A percentile compares a stretch with the other conserved stretches of the same genome.
phyloP scores from a whole-genome alignment of 2,113 vertebrate species.

The Chionodraco myersi region DNA sequence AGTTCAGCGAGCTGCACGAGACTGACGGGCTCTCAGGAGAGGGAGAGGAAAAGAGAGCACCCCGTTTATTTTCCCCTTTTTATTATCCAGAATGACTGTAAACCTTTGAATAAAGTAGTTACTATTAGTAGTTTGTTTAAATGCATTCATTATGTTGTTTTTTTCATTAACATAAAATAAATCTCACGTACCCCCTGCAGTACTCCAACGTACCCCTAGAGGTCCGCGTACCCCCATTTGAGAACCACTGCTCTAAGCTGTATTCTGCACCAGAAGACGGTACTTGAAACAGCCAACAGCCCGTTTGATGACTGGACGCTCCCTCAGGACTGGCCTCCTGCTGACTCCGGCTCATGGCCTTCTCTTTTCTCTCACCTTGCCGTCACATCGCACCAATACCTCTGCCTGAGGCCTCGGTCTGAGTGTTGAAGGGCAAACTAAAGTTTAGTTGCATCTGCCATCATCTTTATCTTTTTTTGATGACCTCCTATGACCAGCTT shows the following conservation, averaged over 20 bases:
- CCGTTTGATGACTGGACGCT: slow-evolving; percentile 60
- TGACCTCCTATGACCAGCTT: slow-evolving; percentile 57
- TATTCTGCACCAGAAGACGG: slow-evolving; percentile 42
- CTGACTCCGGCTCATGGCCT: slow-evolving; percentile 52
- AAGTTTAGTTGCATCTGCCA: slow-evolving; percentile 56
- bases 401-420: slow-evolving; percentile 52
- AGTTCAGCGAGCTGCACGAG: too few relatives aligned
- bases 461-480: slow-evolving; percentile 61
- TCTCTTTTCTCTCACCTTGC: slow-evolving; percentile 60
- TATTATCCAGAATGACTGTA: too few relatives aligned
- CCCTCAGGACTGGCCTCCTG: slow-evolving; percentile 54
- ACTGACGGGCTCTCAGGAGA: too few relatives aligned
- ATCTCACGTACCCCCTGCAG: too few relatives aligned
- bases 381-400: slow-evolving; percentile 42
- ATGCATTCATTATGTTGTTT: too few relatives aligned
- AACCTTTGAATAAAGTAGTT: too few relatives aligned
- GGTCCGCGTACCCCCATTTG: slow-evolving; percentile 2
- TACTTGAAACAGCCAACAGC: slow-evolving; percentile 53
- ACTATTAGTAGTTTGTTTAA: too few relatives aligned
- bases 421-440: slow-evolving; percentile 56
- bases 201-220: too few relatives aligned
- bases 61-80: too few relatives aligned
- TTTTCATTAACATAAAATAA: too few relatives aligned
- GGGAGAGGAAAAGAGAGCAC: too few relatives aligned
- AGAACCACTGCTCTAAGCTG: slow-evolving; percentile 15